Conservation (phyloP, 92 coral and sea anemone genomes). For the Desmophyllum pertusum region DNA sequence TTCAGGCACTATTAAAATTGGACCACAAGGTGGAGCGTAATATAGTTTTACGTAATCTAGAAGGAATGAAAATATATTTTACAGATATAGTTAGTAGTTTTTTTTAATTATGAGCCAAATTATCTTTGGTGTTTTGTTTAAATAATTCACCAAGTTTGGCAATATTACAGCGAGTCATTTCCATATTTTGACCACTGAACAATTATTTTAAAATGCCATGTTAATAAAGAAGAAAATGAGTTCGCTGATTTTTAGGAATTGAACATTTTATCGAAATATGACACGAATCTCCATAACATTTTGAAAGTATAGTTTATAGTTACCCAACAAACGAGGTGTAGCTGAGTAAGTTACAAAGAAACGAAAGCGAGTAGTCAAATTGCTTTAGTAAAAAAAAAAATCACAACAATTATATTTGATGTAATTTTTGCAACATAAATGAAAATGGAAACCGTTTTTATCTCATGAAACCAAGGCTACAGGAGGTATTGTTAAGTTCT, state of each 20-base stretch:
- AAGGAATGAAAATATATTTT: neutral
- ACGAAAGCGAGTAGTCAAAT: too few relatives aligned
- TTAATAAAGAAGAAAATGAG: neutral
- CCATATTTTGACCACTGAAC: neutral
- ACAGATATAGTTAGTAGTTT: neutral
- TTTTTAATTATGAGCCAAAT: neutral
- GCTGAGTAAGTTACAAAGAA: too few relatives aligned
- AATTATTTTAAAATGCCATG: neutral
- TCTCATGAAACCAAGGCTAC: too few relatives aligned
- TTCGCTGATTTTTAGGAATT: neutral
- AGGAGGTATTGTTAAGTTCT: too few relatives aligned
- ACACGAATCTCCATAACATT: neutral
- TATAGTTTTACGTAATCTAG: neutral
- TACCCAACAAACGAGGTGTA: too few relatives aligned
- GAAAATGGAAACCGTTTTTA: too few relatives aligned
- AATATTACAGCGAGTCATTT: neutral
- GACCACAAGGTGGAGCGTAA: neutral
- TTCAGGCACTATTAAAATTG: too few relatives aligned
- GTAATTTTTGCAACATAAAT: neutral
- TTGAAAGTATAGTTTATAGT: neutral
- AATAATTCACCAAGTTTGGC: neutral
- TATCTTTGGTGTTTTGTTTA: neutral
- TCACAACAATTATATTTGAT: neutral
- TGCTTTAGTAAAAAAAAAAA: too few relatives aligned
- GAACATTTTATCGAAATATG: neutral